phyloP scores from a whole-genome alignment of 2,113 vertebrate genomes.

The Tricholaema leucomelas region DNA sequence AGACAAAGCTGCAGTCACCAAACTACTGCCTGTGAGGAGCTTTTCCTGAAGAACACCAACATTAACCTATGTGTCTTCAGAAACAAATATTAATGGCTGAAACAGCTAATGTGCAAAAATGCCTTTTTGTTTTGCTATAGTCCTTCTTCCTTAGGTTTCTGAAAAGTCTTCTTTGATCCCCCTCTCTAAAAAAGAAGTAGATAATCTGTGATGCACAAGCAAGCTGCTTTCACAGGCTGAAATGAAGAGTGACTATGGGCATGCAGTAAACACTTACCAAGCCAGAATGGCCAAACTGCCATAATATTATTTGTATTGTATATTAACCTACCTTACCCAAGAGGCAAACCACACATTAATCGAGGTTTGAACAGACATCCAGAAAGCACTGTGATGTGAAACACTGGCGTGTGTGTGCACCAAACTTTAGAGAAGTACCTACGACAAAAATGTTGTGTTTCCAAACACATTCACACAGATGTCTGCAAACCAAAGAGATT shows the following conservation, averaged over 20 bases:
- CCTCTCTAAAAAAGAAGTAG: neutral
- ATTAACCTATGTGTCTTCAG: neutral
- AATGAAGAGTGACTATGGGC: neutral
- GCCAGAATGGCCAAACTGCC: neutral
- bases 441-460: neutral
- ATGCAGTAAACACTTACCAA: neutral
- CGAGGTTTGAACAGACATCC: neutral
- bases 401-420: neutral
- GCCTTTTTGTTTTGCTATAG: neutral
- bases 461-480: neutral
- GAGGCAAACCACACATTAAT: neutral
- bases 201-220: neutral
- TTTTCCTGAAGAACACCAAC: neutral
- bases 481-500: neutral
- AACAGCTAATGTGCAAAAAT: neutral
- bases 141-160: neutral
- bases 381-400: neutral
- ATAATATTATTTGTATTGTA: neutral
- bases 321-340: neutral
- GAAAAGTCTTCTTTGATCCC: neutral
- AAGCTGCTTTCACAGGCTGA: neutral
- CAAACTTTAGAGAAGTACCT: neutral
- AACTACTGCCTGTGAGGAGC: neutral
- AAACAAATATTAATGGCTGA: neutral
- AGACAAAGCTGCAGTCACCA: neutral